Base-by-base conservation (phyloP, 2,113 vertebrate species). In the Toxostoma redivivum region DNA sequence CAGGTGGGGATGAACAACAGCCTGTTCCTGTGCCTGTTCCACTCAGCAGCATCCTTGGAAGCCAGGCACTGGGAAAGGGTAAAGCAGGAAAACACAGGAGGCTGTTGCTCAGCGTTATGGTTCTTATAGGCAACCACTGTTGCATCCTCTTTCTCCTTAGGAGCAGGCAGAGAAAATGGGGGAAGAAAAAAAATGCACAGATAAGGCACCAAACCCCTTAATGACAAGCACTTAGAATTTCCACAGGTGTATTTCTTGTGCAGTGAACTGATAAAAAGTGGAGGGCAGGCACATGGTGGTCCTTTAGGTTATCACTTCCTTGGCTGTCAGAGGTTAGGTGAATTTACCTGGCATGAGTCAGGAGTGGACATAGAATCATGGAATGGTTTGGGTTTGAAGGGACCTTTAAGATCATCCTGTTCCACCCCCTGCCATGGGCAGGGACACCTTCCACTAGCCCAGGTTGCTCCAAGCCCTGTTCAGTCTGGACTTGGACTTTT, bases 401-500 rank as follows among this genome's bases (percentile, higher is more conserved):
- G 20, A 61, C 5, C 38, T 60, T 60, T 6, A 40, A 69, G 17
- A 27, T 22, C 11, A 7, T 25, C 33, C 2, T 0, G 2, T 67
- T 47, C 30, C 17, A 0, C 9, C 11, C 14, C 11, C 17, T 47
- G 47, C 9, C 30, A 22, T 27, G n/a, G 30, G 25, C 61, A 76
- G 21, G 38, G 15, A 48, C 47, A 47, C 11, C 30, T 76, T 16
- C 17, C 40, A 27, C n/a, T 27, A 0, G 0, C 13, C 53, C 78
- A 61, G 61, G 0, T 1, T 60, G 20, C 62, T 42, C 70, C 0
- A 2, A 61, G 47, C 30, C 17, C 53, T 24, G 12, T 67, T 45
- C 61, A 60, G 0, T 30, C 61, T 74, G n/a, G 11, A 7, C 38
- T 40, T 0, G 30, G 0, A 19, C 45, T 47, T 17, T 82, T 0